These are phyloP conservation scores for Bothrops jararaca DNA, from an alignment of 2,113 vertebrate species.

Conservation along the genomic window DNA sequence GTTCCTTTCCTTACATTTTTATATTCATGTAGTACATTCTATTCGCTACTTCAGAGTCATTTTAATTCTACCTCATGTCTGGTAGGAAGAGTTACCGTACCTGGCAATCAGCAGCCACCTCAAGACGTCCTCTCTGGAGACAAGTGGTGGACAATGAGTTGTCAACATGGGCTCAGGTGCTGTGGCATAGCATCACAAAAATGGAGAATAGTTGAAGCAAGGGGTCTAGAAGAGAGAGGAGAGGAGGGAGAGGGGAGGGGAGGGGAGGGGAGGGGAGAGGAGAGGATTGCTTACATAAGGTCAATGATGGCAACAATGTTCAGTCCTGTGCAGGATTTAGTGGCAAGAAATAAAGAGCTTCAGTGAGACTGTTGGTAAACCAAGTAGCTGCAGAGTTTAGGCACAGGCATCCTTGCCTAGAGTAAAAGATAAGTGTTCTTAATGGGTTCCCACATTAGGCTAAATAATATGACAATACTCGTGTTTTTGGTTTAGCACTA, in stretches of 20 bases:
- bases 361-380: neutral
- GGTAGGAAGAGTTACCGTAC: neutral
- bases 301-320: neutral
- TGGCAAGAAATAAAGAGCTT: neutral
- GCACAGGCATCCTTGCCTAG: neutral
- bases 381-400: neutral
- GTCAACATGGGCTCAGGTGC: neutral
- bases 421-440: neutral
- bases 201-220: neutral
- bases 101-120: neutral
- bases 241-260: neutral
- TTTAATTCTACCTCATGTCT: neutral
- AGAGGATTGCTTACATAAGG: neutral
- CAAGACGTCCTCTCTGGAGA: neutral
- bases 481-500: neutral
- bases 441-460: neutral
- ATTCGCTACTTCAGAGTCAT: neutral
- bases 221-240: too few relatives aligned
- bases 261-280: neutral
- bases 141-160: neutral
- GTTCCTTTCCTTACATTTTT: neutral
- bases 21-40: neutral
- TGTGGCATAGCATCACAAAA: neutral
- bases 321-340: neutral
- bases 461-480: neutral